Conservation (phyloP, 2,888 invertebrate species). For the Phortica okadai region DNA sequence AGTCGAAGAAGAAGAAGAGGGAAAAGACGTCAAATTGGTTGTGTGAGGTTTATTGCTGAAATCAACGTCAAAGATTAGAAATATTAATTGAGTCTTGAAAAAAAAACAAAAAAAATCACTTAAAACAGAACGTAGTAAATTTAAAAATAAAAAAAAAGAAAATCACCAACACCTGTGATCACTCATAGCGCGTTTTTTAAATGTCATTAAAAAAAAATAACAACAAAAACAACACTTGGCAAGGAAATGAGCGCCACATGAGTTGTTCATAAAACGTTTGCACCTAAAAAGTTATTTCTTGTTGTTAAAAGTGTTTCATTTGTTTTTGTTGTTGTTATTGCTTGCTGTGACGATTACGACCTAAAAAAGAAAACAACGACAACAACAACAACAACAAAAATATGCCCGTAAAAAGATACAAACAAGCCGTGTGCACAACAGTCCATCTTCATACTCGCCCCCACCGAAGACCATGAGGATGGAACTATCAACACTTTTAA, state of each 20-base stretch:
- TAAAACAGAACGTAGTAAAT: not conserved
- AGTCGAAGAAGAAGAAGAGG: too few species aligned
- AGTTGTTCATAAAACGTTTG: conserved; percentile 8
- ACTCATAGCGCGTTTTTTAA: conserved; percentile 1
- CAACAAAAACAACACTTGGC: not conserved
- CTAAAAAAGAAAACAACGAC: not conserved
- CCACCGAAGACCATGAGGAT: not conserved
- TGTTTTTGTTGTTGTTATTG: not conserved
- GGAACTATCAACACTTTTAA: conserved; percentile 32
- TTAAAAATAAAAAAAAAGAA: conserved; percentile 14
- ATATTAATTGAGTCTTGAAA: not conserved
- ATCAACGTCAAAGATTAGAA: not conserved
- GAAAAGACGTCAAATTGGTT: too few species aligned
- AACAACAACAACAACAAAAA: conserved; percentile 13
- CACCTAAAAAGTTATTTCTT: conserved; percentile 14
- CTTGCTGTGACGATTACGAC: not conserved
- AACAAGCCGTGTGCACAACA: not conserved
- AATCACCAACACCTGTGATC: conserved; percentile 40
- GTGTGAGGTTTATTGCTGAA: too few species aligned
- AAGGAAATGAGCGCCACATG: conserved; percentile 13
- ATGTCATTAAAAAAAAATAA: not conserved
- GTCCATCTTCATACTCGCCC: not conserved
- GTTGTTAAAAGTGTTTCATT: not conserved
- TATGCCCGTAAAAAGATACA: conserved; percentile 35
- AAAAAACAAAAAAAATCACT: not conserved